Evolutionary conservation across 1,140 invertebrate species (phyloP).

Genomic region (Zaprionus taronus): DNA sequence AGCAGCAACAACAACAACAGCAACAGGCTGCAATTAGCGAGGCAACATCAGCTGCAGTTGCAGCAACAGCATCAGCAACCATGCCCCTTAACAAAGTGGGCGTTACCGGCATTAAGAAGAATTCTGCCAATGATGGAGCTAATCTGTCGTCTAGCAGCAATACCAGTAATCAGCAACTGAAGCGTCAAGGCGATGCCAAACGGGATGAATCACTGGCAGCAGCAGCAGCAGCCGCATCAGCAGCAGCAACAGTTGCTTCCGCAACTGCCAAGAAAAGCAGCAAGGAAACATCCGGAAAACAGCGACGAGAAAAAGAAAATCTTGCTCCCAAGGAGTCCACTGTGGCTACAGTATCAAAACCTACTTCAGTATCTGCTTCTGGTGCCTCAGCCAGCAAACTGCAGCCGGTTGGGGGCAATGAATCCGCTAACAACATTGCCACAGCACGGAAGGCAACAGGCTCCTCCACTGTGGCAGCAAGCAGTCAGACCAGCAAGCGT

Average conservation of each 20-base stretch:
- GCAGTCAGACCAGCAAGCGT: conserved; percentile 49
- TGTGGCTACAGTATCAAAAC: conserved; percentile 33
- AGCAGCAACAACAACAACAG: background rate
- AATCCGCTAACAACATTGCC: conserved; percentile 57
- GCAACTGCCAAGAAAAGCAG: conserved; percentile 33
- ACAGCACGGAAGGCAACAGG: conserved; percentile 17
- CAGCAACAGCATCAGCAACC: conserved; percentile 8
- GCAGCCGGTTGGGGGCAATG: conserved; percentile 44
- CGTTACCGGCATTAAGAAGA: conserved; percentile 41
- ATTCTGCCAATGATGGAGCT: conserved; percentile 23
- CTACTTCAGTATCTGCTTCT: conserved; percentile 31
- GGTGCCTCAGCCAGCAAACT: conserved; percentile 34
- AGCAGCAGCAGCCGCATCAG: conserved; percentile 31
- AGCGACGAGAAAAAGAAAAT: conserved; percentile 79
- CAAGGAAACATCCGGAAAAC: conserved; percentile 62
- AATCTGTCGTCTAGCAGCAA: conserved; percentile 34
- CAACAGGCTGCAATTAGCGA: conserved; percentile 38
- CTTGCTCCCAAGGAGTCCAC: conserved; percentile 76
- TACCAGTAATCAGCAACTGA: conserved; percentile 19
- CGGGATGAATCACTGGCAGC: conserved; percentile 47
- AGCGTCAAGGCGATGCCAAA: conserved; percentile 59
- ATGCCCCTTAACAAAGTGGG: conserved; percentile 41
- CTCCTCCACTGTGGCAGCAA: conserved; percentile 12
- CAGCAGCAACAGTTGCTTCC: conserved; percentile 29
- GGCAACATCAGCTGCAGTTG: conserved; percentile 6